Base-by-base conservation (phyloP, 2,888 invertebrate species). In the Gibbula magus region DNA sequence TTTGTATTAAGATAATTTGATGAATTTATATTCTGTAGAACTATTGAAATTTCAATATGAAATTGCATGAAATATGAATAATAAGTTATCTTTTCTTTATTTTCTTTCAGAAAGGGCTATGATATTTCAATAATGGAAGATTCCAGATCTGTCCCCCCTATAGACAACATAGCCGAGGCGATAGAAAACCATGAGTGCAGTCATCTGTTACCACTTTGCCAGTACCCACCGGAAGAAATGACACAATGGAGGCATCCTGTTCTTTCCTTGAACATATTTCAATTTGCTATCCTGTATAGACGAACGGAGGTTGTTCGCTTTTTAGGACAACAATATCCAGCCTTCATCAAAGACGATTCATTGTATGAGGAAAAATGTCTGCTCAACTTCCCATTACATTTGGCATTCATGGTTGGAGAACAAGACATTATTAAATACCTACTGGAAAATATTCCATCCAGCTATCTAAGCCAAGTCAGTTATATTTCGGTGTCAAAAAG, bases 371-470 rank as follows among this genome's bases (percentile, higher is more conserved):
- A 39, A 22, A n/a, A 18, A 5, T 2, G 54, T 5, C 39, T 70
- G 20, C 16, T 77, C 1, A 80, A 80, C 25, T 18, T 39, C 10
- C 80, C 80, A 4, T 45, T 80, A 39, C 80, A 80, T 56, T 54
- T 80, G 8, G 80, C 77, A 5, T 80, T 73, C 45, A 77, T 66
- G 74, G 77, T 77, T 8, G 80, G 80, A 13, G 35, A 52, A 29
- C n/a, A 56, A 7, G 73, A 70, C 8, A 77, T 61, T 22, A n/a
- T 80, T 0, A 67, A 39, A 20, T 80, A 77, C 51, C 39, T 80
- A 16, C 39, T 76, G 0, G 73, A 25, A 45, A 35, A 70, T n/a
- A 54, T 53, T 1, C 22, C 22, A 20, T 22, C 35, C 16, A 45
- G 22, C 29, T 51, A 52, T 16, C 18, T 77, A 8, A 73, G 52